Base-by-base conservation (phyloP, 1,140 invertebrate species). In the Ips nitidus region DNA sequence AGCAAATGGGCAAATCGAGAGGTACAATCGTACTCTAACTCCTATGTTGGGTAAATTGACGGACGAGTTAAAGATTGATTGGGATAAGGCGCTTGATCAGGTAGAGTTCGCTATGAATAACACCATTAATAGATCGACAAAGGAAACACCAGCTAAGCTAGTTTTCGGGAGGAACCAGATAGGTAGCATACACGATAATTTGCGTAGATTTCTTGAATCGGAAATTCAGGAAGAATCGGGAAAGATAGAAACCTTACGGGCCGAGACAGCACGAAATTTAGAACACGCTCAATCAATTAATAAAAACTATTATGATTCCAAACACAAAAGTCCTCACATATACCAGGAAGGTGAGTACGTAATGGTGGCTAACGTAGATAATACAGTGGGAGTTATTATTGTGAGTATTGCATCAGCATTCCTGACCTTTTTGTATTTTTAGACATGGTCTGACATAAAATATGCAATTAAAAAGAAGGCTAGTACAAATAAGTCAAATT, bases 1-100 rank as follows among this genome's bases (percentile, higher is more conserved):
- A 7, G 74, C 71, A 1, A 79, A 78, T 52, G 76, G 74, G 0
- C 76, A 77, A 69, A 66, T 77, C 1, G 45, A 47, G 73, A 79
- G 62, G 36, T 39, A 39, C 6, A 58, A 58, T 58, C 56, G 56
- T 40, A 5, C 4, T 39, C 6, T 58, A 4, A 55, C 36, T 8
- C 52, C 52, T 8, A 55, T 55, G 36, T 4, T 55, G 4, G 6
- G 6, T 55, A 55, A 55, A 55, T 36, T 55, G 36, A n/a, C 52
- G 36, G 4, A 22, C n/a, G 45, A n/a, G 45, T 5, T 22, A 22
- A 22, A 22, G 22, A 22, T 22, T 22, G 22, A 22, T 22, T 22
- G 22, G 22, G 22, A 22, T 47, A 47, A 47, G n/a, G 4, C 45
- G 4, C n/a, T 47, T 5, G 4, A 47, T 47, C 4, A 47, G n/a